These are phyloP conservation scores for Melieria omissa DNA, from an alignment of 2,888 invertebrate species.

Conservation along the genomic window DNA sequence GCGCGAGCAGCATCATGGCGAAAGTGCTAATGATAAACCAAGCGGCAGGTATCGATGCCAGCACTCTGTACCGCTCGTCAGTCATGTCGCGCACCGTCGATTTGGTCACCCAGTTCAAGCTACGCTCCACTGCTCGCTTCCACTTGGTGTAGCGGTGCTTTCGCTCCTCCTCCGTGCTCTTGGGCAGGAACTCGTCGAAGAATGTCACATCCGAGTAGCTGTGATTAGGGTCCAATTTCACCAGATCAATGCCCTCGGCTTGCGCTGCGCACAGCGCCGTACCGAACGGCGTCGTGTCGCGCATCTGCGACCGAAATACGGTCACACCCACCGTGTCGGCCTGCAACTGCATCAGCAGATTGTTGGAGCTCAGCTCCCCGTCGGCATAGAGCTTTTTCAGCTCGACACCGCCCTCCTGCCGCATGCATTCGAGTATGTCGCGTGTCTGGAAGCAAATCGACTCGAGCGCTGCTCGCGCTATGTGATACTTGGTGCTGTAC, in stretches of 20 bases:
- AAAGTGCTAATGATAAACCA: constrained; percentile 81
- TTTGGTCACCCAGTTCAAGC: constrained; percentile 86
- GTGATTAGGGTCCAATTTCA: constrained; percentile 74
- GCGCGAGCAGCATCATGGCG: constrained; percentile 67
- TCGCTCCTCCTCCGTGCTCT: constrained; percentile 83
- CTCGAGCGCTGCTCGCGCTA: constrained; percentile 92
- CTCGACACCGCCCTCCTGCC: constrained; percentile 89
- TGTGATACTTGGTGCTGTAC: constrained; percentile 91
- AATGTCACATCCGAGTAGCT: constrained; percentile 67
- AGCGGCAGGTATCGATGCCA: constrained; percentile 83
- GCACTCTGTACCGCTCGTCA: constrained; percentile 81
- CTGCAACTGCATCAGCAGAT: constrained; percentile 93
- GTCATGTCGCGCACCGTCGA: constrained; percentile 82
- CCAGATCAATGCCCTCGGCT: constrained; percentile 78
- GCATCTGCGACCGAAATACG: constrained; percentile 85
- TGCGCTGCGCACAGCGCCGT: constrained; percentile 92
- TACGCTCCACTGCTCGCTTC: constrained; percentile 94
- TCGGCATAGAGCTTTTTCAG: constrained; percentile 89
- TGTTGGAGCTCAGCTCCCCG: constrained; percentile 91
- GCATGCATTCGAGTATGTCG: constrained; percentile 94
- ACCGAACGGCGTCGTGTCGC: constrained; percentile 93
- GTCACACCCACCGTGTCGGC: constrained; percentile 93
- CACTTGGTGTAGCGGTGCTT: constrained; percentile 87
- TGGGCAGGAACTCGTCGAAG: constrained; percentile 83
- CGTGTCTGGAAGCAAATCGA: constrained; percentile 96